These are phyloP conservation scores for Anthophora plumipes DNA, from an alignment of 2,888 invertebrate genomes.

Conservation along the genomic window DNA sequence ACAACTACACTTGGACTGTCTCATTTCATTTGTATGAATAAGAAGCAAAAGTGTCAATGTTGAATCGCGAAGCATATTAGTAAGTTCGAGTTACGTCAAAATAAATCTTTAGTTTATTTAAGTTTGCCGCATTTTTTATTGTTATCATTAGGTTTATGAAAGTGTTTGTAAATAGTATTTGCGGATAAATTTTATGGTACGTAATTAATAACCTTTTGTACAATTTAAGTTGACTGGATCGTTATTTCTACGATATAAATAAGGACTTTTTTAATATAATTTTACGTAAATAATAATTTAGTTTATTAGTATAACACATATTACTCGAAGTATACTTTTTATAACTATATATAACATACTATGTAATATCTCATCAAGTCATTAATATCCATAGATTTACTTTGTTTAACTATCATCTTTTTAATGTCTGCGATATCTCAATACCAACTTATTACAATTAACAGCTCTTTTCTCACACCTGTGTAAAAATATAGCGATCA, in stretches of 20 bases:
- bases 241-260: background rate
- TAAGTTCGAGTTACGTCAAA: constrained; percentile 27
- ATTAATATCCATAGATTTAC: constrained; percentile 6
- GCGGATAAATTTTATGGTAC: constrained; percentile 27
- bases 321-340: background rate
- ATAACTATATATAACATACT: background rate
- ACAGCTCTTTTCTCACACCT: constrained; percentile 71
- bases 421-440: background rate
- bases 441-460: constrained; percentile 24
- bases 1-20: constrained; percentile 60
- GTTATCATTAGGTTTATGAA: constrained; percentile 2
- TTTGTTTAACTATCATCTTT: background rate
- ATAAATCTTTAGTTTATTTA: background rate
- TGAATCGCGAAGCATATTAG: constrained; percentile 25
- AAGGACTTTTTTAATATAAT: background rate
- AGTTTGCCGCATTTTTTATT: background rate
- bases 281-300: background rate
- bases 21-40: constrained; percentile 29
- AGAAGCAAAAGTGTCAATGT: constrained; percentile 23
- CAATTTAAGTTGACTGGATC: background rate
- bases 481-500: constrained; percentile 77
- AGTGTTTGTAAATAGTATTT: constrained; percentile 25
- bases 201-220: constrained; percentile 15
- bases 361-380: background rate
- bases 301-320: background rate